These are phyloP conservation scores for Chloroclysta siterata DNA, from an alignment of 2,888 invertebrate species.

Conservation along the genomic window DNA sequence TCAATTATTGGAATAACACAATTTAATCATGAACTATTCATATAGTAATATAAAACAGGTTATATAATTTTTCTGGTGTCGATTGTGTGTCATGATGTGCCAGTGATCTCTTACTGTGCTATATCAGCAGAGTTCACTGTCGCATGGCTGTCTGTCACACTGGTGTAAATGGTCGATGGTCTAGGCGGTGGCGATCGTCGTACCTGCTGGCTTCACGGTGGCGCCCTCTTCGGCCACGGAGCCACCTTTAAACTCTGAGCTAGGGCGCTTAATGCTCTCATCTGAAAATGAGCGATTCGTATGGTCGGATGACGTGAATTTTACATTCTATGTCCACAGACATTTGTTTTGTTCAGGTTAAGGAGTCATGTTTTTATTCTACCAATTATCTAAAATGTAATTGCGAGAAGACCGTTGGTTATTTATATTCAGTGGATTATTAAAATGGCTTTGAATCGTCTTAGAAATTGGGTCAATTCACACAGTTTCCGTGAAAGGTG, in stretches of 20 bases:
- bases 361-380: slow-evolving; percentile 14
- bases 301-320: slow-evolving; percentile 74
- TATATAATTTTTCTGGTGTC: slow-evolving; percentile 79
- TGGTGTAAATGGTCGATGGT: slow-evolving; percentile 75
- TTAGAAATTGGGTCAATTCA: background rate
- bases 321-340: slow-evolving; percentile 70
- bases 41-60: slow-evolving; percentile 80
- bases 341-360: background rate
- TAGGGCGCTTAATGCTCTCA: slow-evolving; percentile 92
- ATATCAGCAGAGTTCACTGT: slow-evolving; percentile 71
- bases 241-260: slow-evolving; percentile 93
- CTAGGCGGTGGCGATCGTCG: slow-evolving; percentile 79
- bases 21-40: slow-evolving; percentile 84
- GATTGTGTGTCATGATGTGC: slow-evolving; percentile 79
- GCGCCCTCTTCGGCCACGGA: slow-evolving; percentile 78
- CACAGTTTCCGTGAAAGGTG: background rate
- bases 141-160: slow-evolving; percentile 76
- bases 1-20: slow-evolving; percentile 84
- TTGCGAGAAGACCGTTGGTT: background rate
- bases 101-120: slow-evolving; percentile 67
- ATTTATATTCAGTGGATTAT: background rate
- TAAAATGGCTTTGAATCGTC: background rate
- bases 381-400: slow-evolving; percentile 8
- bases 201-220: slow-evolving; percentile 78
- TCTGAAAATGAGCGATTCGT: slow-evolving; percentile 86